Evolutionary conservation across 2,113 vertebrate genomes (phyloP), one percentile per base, ranked within the genome.

Genomic region (Rhinichthys klamathensis): DNA sequence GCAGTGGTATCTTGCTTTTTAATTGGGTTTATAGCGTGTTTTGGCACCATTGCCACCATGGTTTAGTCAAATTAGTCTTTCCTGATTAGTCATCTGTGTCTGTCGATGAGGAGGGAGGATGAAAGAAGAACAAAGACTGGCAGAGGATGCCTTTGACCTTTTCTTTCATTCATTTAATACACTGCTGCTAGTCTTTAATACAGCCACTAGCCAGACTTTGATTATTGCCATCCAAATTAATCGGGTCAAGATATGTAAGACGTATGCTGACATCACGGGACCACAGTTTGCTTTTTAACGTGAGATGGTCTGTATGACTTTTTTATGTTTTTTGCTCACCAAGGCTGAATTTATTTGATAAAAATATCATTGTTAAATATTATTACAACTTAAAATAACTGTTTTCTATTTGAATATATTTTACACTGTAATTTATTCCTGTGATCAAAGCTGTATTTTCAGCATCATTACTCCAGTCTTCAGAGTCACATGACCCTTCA

Each of bases 11-110:
- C 86, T 90, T 46, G 35, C 69, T 87, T 90, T 84, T 89, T 94
- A 93, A 94, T 94, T 94, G 91, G 88, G 89, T 93, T 94, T 92
- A 92, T 87, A 88, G 91, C 79, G 84, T 89, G 88, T 92, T 90
- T 90, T 93, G 93, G 90, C 90, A 90, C 80, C 84, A 80, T 72
- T 46, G 41, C 84, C 51, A 80, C 54, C 81, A 77, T 79, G 87
- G 91, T 90, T 91, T 90, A 91, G 90, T 92, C 89, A 85, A 93
- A 94, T 94, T 93, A 93, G 89, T 90, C 90, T 69, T 90, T 84
- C 78, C 88, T 89, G 90, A 92, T 92, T 89, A 90, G 90, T 93
- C 90, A 89, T 91, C 91, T 92, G 88, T 88, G 87, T 92, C 89
- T 89, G 67, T 80, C 88, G 88, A 4, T 32, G 75, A 16, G 8